Percentiles rank a stretch among this genome's conserved stretches.
phyloP scores from a whole-genome alignment of 2,888 invertebrate genomes.

The Nephrotoma flavescens region DNA sequence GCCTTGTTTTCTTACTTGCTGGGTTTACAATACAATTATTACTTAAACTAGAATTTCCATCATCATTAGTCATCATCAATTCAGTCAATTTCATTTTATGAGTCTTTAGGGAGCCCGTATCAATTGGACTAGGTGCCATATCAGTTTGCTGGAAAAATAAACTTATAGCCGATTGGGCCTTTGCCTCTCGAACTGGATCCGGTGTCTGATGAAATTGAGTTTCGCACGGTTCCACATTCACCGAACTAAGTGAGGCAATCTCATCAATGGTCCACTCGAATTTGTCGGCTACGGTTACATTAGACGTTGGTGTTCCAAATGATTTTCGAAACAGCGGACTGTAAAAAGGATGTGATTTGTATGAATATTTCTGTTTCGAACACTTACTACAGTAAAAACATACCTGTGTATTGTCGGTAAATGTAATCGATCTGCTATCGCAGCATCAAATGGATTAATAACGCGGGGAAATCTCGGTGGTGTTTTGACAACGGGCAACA shows the following conservation, averaged over 20 bases:
- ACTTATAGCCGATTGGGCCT: constrained; percentile 45
- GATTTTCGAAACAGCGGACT: constrained; percentile 30
- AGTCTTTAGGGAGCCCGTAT: constrained; percentile 23
- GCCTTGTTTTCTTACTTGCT: constrained; percentile 12
- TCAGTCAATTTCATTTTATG: constrained; percentile 21
- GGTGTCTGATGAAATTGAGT: constrained; percentile 37
- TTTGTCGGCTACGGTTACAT: constrained; percentile 25
- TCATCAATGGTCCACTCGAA: constrained; percentile 56
- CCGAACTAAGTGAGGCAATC: constrained; percentile 45
- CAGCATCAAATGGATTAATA: constrained; percentile 47
- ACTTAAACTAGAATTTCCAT: background rate
- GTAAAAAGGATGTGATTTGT: background rate
- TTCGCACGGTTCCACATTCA: constrained; percentile 39
- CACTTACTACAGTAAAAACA: constrained; percentile 12
- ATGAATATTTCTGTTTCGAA: background rate
- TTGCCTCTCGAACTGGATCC: constrained; percentile 42
- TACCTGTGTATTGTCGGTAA: constrained; percentile 51
- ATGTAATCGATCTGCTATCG: constrained; percentile 42
- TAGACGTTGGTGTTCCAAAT: constrained; percentile 22
- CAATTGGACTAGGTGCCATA: constrained; percentile 29
- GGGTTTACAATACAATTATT: background rate
- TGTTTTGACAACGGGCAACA: constrained; percentile 26
- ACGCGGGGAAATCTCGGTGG: constrained; percentile 42
- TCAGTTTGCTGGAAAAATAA: constrained; percentile 28
- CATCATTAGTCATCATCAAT: background rate